These are phyloP conservation scores for Platycheirus albimanus DNA, from an alignment of 2,888 invertebrate species.

Conservation along the genomic window DNA sequence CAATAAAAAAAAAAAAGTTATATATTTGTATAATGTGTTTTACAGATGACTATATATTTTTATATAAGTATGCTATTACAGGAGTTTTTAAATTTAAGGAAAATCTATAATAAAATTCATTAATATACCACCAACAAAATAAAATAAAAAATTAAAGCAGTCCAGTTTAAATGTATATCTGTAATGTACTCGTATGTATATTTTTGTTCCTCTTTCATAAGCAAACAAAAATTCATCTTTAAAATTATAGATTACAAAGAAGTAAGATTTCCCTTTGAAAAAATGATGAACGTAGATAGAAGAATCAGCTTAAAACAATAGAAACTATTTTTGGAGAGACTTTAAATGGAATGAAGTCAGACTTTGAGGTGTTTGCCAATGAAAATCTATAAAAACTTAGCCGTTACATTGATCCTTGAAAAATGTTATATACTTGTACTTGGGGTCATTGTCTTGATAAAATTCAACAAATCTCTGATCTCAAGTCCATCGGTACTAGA, in stretches of 20 bases:
- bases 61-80: slow-evolving; percentile 59
- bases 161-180: slow-evolving; percentile 48
- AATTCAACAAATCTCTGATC: no score
- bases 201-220: slow-evolving; percentile 64
- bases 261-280: slow-evolving; percentile 52
- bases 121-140: slow-evolving; percentile 51
- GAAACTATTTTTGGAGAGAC: slow-evolving; percentile 17
- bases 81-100: slow-evolving; percentile 49
- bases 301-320: slow-evolving; percentile 33
- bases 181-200: slow-evolving; percentile 27
- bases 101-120: slow-evolving; percentile 42
- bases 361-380: neutral
- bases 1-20: slow-evolving; percentile 43
- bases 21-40: slow-evolving; percentile 66
- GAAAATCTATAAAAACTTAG: no score
- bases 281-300: slow-evolving; percentile 2
- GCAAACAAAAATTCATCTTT: slow-evolving; percentile 38
- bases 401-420: no score
- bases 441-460: no score
- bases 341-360: slow-evolving; percentile 9
- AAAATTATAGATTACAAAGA: slow-evolving; percentile 36
- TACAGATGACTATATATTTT: slow-evolving; percentile 63
- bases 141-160: slow-evolving; percentile 30
- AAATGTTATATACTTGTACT: no score
- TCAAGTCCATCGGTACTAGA: no score